Conservation (phyloP, 2,888 invertebrate species). For the Ochropacha duplaris region DNA sequence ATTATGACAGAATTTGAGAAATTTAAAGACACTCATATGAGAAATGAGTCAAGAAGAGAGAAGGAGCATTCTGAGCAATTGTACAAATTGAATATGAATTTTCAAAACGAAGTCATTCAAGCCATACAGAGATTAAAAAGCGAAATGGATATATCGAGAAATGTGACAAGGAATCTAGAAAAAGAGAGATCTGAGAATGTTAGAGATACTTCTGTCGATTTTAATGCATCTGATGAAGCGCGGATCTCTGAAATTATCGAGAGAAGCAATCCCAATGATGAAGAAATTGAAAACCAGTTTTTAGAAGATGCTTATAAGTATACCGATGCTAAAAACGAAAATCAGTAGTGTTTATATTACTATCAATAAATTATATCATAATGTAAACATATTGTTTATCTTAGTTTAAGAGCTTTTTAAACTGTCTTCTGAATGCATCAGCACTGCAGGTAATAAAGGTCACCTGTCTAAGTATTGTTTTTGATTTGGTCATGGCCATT, state of each 20-base stretch:
- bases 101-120: constrained; percentile 74
- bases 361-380: too few species aligned
- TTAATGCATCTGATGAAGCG: constrained; percentile 46
- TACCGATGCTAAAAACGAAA: background rate
- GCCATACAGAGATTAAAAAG: constrained; percentile 71
- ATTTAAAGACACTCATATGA: constrained; percentile 71
- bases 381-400: background rate
- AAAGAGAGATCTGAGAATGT: constrained; percentile 33
- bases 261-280: constrained; percentile 25
- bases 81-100: constrained; percentile 75
- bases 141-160: constrained; percentile 68
- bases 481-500: background rate
- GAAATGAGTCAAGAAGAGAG: constrained; percentile 67
- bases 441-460: background rate
- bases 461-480: background rate
- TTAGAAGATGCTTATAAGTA: background rate
- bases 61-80: constrained; percentile 74
- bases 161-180: constrained; percentile 47
- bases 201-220: constrained; percentile 58
- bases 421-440: too few species aligned
- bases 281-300: background rate
- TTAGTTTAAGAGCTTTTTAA: background rate
- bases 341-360: background rate
- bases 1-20: constrained; percentile 74
- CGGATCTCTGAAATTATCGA: constrained; percentile 17